These are phyloP conservation scores for Rissa tridactyla DNA, from an alignment of 2,113 vertebrate genomes.

Conservation along the genomic window DNA sequence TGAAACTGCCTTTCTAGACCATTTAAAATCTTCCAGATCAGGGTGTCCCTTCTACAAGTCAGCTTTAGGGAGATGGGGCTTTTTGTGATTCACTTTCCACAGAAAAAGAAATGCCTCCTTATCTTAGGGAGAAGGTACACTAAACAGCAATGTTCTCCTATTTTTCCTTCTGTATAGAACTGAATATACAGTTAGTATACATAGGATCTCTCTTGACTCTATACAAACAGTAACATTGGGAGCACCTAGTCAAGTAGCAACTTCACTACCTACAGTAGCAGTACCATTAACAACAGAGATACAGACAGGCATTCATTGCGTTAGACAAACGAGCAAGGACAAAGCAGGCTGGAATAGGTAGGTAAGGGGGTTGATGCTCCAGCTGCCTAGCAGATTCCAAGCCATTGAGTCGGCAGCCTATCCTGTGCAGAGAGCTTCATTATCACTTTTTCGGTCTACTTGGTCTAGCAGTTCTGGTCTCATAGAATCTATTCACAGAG, in stretches of 20 bases:
- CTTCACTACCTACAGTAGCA: neutral
- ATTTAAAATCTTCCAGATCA: neutral
- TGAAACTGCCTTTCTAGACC: neutral
- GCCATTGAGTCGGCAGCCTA: neutral
- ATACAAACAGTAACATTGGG: neutral
- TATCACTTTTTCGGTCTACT: neutral
- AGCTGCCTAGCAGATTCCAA: neutral
- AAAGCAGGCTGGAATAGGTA: neutral
- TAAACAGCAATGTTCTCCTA: neutral
- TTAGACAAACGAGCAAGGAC: neutral
- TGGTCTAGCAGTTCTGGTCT: neutral
- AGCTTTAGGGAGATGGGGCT: neutral
- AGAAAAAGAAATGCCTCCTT: neutral
- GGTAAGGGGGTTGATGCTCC: neutral
- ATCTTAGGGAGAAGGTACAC: accelerated
- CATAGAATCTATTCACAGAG: neutral
- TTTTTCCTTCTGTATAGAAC: neutral
- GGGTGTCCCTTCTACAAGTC: neutral
- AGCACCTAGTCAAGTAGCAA: neutral
- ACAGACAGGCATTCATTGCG: neutral
- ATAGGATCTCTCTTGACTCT: neutral
- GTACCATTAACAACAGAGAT: neutral
- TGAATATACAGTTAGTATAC: neutral
- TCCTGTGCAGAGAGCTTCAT: neutral
- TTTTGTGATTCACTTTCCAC: neutral